Percentiles rank a stretch among this genome's conserved stretches.
Evolutionary conservation across 2,888 invertebrate species (phyloP).

Genomic region (Dolomedes plantarius): DNA sequence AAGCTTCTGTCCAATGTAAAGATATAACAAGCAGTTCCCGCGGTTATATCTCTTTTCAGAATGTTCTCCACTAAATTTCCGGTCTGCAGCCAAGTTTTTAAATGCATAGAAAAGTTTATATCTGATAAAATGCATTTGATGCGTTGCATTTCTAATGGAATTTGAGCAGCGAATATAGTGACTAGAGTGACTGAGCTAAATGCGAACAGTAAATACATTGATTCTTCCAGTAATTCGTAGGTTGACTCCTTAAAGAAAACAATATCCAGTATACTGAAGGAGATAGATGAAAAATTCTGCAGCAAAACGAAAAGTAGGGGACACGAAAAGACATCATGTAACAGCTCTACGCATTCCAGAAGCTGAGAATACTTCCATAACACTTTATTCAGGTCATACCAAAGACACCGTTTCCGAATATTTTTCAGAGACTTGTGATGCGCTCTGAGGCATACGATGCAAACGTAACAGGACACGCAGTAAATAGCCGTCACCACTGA

Average conservation of each 20-base stretch:
- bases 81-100: not conserved
- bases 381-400: not conserved
- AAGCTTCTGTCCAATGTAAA: not conserved
- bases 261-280: not conserved
- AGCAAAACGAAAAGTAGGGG: not conserved
- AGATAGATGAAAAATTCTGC: not conserved
- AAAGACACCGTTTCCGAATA: not conserved
- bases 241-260: not conserved
- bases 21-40: not conserved
- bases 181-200: not conserved
- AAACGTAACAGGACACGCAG: not conserved
- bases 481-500: not conserved
- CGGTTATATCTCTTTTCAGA: not conserved
- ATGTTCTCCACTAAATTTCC: not conserved
- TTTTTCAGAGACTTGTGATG: not conserved
- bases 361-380: not conserved
- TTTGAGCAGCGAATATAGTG: not conserved
- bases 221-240: not conserved
- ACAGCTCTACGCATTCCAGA: not conserved
- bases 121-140: not conserved
- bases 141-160: not conserved
- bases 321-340: not conserved
- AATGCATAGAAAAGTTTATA: not conserved
- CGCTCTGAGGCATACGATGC: not conserved
- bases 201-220: not conserved